Evolutionary conservation across 2,113 vertebrate genomes (phyloP).

Genomic region (Macrotis lagotis): DNA sequence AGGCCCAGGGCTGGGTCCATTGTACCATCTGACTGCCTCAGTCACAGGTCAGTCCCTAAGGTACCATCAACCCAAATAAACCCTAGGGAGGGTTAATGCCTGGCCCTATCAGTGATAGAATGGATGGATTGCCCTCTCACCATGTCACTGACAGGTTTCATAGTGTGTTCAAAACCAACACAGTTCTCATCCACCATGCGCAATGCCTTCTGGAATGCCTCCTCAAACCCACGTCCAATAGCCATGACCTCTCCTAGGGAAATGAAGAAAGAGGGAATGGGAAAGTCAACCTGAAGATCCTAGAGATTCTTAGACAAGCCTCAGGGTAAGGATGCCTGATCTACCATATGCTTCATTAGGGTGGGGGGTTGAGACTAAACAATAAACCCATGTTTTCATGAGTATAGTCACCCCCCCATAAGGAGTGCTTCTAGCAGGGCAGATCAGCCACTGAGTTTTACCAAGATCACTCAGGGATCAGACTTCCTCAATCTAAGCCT

Average conservation of each 20-base stretch:
- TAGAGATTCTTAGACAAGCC: not conserved
- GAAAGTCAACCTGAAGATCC: not conserved
- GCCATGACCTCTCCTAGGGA: constrained; percentile 96
- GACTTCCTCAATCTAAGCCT: not conserved
- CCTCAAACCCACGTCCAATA: constrained; percentile 95
- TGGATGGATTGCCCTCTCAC: constrained; percentile 75
- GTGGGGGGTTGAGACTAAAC: no score
- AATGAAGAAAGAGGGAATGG: not conserved
- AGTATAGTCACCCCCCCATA: not conserved
- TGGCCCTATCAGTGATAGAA: fast-evolving
- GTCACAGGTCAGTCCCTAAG: not conserved
- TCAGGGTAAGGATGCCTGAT: not conserved
- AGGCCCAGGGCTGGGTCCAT: not conserved
- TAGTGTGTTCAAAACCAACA: constrained; percentile 94
- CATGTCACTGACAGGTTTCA: constrained; percentile 91
- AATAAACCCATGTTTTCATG: not conserved
- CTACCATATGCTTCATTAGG: not conserved
- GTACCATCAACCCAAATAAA: not conserved
- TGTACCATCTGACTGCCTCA: not conserved
- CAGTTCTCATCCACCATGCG: constrained; percentile 99
- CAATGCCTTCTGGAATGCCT: constrained; percentile 98
- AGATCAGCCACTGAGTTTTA: not conserved
- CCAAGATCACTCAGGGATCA: not conserved
- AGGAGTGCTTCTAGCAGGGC: not conserved
- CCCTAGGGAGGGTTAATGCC: no score